A percentile compares a stretch with the other conserved stretches of the same genome.
phyloP scores from a whole-genome alignment of 1,140 invertebrate genomes.

The Hydropsyche tenuis region DNA sequence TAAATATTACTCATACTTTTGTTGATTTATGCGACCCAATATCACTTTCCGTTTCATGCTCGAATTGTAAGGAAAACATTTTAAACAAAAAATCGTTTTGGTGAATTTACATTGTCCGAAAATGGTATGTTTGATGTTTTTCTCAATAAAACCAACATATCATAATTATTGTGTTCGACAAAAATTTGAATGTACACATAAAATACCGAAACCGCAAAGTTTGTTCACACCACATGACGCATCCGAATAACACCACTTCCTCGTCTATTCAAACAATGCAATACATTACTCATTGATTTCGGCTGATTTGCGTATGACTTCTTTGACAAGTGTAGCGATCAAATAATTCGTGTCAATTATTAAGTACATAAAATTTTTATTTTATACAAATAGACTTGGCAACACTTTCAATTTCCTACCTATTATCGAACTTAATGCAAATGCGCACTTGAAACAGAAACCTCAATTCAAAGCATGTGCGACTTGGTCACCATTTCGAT shows the following conservation, averaged over 20 bases:
- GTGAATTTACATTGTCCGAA: neutral
- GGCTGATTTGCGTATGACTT: too few relatives aligned
- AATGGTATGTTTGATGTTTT: neutral
- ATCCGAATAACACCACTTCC: neutral
- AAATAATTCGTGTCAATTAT: too few relatives aligned
- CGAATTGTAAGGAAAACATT: neutral
- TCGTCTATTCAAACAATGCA: neutral
- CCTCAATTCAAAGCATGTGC: conserved; percentile 16
- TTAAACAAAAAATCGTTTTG: neutral
- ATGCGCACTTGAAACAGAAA: neutral
- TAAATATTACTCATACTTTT: neutral
- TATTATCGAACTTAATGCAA: neutral
- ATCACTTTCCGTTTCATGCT: neutral
- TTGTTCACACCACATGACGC: conserved; percentile 6
- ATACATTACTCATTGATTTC: neutral
- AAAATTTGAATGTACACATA: too few relatives aligned
- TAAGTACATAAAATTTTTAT: too few relatives aligned
- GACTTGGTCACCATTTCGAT: conserved; percentile 10
- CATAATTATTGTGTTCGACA: too few relatives aligned
- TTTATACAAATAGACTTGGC: neutral
- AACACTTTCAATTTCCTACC: neutral
- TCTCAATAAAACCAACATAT: neutral
- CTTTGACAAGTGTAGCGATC: too few relatives aligned
- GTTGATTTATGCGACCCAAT: neutral
- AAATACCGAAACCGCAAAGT: neutral